Base-by-base conservation (phyloP, 2,888 invertebrate species). In the Pinctada fucata region DNA sequence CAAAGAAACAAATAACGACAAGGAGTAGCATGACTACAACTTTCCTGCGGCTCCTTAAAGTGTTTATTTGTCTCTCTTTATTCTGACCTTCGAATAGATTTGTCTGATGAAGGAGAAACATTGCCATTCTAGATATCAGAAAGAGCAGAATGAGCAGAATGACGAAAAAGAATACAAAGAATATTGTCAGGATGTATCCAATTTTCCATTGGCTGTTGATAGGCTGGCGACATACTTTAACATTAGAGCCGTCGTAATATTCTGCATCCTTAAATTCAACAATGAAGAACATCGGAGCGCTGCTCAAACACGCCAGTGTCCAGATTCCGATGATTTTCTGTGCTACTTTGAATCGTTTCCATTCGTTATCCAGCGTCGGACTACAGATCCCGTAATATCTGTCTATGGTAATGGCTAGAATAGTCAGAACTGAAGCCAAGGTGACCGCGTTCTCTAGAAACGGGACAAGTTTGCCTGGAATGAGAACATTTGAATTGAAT, bases 21-120 rank as follows among this genome's bases (percentile, higher is more conserved):
- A 75, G 58, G 45, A 63, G 49, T 2, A 75, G 63, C 75, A 75
- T 75, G 8, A 68, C n/a, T 4, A 75, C 75, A 3, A 75, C 69
- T 49, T 68, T 65, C 6, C 75, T 47, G 13, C 69, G 52, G n/a
- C 66, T 75, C 48, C 50, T 16, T 5, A 75, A 16, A 8, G 75
- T 52, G 31, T 72, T 45, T 13, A 58, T 3, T 13, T 47, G 13
- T 45, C 52, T 52, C 45, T 72, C 52, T 51, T 72, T 58, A 5
- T 16, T 52, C 2, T 52, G 16, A 3, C 72, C 72, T 52, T 72
- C 72, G 5, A 52, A 52, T 2, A 72, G 72, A n/a, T 72, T 58
- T 5, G 31, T 51, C 3, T 51, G 52, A 51, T 48, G 47, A 31
- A 65, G 48, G 45, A 73, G 64, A 64, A 5, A 50, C 45, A 63